These are phyloP conservation scores for Stictocephala bisonia DNA, from an alignment of 2,888 invertebrate genomes.

Conservation along the genomic window DNA sequence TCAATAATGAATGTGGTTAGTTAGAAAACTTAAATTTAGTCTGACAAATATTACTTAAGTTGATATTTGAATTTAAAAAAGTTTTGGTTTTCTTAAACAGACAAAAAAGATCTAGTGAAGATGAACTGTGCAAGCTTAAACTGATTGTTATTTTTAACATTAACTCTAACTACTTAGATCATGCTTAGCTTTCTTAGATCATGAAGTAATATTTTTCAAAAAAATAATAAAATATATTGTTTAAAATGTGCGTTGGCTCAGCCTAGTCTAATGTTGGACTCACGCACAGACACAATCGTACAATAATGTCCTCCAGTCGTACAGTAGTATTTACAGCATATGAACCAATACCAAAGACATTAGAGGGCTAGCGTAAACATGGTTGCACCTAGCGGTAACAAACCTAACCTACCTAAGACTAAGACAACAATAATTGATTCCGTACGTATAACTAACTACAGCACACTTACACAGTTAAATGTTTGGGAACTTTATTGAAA, in stretches of 20 bases:
- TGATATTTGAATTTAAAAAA: too few species aligned
- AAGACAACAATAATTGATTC: constrained; percentile 45
- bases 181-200: too few species aligned
- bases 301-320: constrained; percentile 16
- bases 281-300: constrained; percentile 10
- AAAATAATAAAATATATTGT: too few species aligned
- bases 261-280: constrained; percentile 7
- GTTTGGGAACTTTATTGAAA: constrained; percentile 6
- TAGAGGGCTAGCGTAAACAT: constrained; percentile 33
- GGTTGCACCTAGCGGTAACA: constrained; percentile 40
- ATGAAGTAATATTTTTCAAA: too few species aligned
- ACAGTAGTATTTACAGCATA: constrained; percentile 26
- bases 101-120: too few species aligned
- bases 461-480: constrained; percentile 44
- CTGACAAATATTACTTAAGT: too few species aligned
- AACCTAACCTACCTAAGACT: constrained; percentile 41
- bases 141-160: too few species aligned
- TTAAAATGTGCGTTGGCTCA: constrained; percentile 40
- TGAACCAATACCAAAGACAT: constrained; percentile 43
- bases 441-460: constrained; percentile 44
- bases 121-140: too few species aligned
- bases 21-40: too few species aligned
- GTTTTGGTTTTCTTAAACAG: too few species aligned
- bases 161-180: too few species aligned
- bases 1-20: too few species aligned